phyloP scores from a whole-genome alignment of 2,797 vertebrate genomes.

The Ibycter americanus region DNA sequence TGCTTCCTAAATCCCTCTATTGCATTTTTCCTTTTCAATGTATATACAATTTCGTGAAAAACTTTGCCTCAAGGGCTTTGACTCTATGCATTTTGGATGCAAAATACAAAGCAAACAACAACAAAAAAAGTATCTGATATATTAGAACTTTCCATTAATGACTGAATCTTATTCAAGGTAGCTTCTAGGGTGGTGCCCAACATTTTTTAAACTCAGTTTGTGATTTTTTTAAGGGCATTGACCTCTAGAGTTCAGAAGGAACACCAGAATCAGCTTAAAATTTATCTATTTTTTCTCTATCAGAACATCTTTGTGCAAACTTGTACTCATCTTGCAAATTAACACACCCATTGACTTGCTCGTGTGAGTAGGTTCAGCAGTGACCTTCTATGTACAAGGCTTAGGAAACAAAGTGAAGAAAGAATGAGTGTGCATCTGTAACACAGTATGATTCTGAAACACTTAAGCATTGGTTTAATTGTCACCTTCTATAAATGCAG shows the following conservation, averaged over 20 bases:
- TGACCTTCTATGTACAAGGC: not conserved
- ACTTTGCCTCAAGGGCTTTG: not conserved
- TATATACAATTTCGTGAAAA: conserved; percentile 24
- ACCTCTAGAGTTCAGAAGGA: not conserved
- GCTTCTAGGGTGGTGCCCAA: not conserved
- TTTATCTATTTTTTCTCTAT: not conserved
- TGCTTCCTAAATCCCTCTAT: conserved; percentile 2
- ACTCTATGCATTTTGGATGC: not conserved
- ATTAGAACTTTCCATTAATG: not conserved
- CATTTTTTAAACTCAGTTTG: not conserved
- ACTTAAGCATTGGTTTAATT: not conserved
- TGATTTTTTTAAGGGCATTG: not conserved
- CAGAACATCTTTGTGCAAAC: not conserved
- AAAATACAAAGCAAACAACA: not conserved
- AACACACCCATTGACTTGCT: not conserved
- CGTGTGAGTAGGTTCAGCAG: fast-evolving
- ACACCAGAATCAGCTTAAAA: not conserved
- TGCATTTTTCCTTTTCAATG: conserved; percentile 22
- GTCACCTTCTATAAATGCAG: not conserved
- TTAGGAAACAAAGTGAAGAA: not conserved
- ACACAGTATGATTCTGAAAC: not conserved
- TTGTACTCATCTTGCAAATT: not conserved
- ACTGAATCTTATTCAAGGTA: not conserved
- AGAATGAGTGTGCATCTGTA: not conserved
- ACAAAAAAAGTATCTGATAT: not conserved